These are phyloP conservation scores for Apamea epomidion DNA, from an alignment of 2,888 invertebrate species.

Conservation along the genomic window DNA sequence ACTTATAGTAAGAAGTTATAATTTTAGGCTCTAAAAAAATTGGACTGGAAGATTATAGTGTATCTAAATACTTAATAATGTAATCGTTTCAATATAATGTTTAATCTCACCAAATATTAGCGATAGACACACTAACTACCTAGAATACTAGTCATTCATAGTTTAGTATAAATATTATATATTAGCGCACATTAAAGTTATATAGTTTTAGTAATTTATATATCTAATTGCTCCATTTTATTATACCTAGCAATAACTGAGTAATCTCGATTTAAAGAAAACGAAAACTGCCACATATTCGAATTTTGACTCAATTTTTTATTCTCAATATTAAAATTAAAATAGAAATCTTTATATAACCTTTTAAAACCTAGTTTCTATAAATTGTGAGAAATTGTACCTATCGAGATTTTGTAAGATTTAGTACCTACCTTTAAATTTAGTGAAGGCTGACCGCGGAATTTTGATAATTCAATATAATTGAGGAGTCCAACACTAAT, in stretches of 20 bases:
- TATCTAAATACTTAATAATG: constrained; percentile 37
- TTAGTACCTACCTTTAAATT: constrained; percentile 64
- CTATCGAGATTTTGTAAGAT: constrained; percentile 72
- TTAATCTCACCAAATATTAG: constrained; percentile 66
- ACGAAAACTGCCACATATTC: constrained; percentile 85
- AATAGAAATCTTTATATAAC: constrained; percentile 67
- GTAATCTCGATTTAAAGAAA: constrained; percentile 66
- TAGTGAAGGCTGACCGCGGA: constrained; percentile 54
- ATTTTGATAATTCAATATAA: constrained; percentile 46
- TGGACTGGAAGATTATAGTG: constrained; percentile 47
- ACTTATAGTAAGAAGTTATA: constrained; percentile 5
- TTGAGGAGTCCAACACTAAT: constrained; percentile 41
- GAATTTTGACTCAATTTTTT: constrained; percentile 83
- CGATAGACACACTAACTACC: constrained; percentile 65
- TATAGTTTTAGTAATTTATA: constrained; percentile 56
- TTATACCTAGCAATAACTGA: constrained; percentile 71
- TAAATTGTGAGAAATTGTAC: constrained; percentile 69
- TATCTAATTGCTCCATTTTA: constrained; percentile 64
- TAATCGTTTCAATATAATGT: constrained; percentile 55
- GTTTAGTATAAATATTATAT: constrained; percentile 65
- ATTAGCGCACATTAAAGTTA: constrained; percentile 76
- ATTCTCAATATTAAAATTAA: constrained; percentile 69
- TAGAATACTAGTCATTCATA: constrained; percentile 70
- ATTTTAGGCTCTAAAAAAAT: constrained; percentile 33
- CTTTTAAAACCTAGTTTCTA: constrained; percentile 64